phyloP scores from a whole-genome alignment of 2,797 vertebrate genomes.

The Lophius americanus region DNA sequence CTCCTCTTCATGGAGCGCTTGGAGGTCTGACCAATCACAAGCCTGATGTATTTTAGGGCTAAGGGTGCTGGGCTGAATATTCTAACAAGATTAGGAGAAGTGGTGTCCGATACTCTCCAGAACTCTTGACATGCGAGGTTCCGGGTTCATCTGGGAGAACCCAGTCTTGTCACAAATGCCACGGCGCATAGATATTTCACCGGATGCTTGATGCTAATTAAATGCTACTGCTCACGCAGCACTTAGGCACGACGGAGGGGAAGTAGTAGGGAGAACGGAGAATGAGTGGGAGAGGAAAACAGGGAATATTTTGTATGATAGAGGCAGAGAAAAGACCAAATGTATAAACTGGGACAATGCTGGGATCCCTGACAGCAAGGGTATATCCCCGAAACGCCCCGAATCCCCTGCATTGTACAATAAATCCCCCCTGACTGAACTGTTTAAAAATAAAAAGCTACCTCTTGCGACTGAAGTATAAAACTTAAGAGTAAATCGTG shows the following conservation, averaged over 20 bases:
- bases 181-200: constrained; percentile 69
- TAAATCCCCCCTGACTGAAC: no score
- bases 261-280: not conserved
- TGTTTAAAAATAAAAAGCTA: no score
- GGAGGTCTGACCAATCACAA: constrained; percentile 50
- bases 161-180: constrained; percentile 66
- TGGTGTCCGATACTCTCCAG: constrained; percentile 57
- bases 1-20: constrained; percentile 23
- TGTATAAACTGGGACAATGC: not conserved
- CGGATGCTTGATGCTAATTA: constrained; percentile 71
- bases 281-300: not conserved
- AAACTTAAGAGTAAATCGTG: no score
- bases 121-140: constrained; percentile 32
- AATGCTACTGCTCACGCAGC: constrained; percentile 59
- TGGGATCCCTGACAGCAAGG: not conserved
- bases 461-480: no score
- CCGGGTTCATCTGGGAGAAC: constrained; percentile 54
- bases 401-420: no score
- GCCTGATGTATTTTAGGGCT: constrained; percentile 43
- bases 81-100: constrained; percentile 59
- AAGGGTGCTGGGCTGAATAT: constrained; percentile 28
- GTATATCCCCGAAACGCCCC: not conserved
- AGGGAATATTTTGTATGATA: not conserved
- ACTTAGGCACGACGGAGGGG: constrained; percentile 27
- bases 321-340: constrained; percentile 1